These are phyloP conservation scores for Epinephelus coioides DNA, from an alignment of 2,797 vertebrate genomes.

Conservation along the genomic window DNA sequence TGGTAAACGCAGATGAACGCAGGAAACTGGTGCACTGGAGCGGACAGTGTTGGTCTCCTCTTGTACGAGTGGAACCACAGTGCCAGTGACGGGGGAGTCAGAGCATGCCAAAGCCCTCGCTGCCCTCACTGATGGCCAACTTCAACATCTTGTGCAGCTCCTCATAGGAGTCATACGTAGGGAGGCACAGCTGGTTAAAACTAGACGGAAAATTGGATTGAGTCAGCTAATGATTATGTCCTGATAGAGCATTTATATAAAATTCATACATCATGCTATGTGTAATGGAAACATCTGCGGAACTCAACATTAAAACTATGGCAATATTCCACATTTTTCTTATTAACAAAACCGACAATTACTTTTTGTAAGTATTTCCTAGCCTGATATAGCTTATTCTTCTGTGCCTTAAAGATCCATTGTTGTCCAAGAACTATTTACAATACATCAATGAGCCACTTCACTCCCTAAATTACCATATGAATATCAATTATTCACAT, in stretches of 20 bases:
- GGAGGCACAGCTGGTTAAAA: conserved; percentile 99
- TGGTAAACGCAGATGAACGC: conserved; percentile 42
- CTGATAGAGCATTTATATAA: not conserved
- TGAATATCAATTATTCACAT: no score
- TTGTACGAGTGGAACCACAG: conserved; percentile 40
- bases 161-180: conserved; percentile 98
- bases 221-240: not conserved
- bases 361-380: conserved; percentile 4
- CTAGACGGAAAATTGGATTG: conserved; percentile 73
- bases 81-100: conserved; percentile 78
- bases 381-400: not conserved
- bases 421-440: conserved; percentile 28
- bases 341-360: not conserved
- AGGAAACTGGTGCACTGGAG: conserved; percentile 4
- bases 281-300: not conserved
- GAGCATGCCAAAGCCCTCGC: conserved; percentile 99
- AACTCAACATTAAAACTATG: not conserved
- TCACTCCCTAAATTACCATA: no score
- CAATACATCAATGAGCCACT: conserved; percentile 4
- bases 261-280: not conserved
- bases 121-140: conserved; percentile 98
- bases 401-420: not conserved
- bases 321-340: not conserved
- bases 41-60: conserved; percentile 12
- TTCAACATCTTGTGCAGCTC: conserved; percentile 99